These are phyloP conservation scores for Coregonus clupeaformis DNA, from an alignment of 2,113 vertebrate species.

Conservation along the genomic window DNA sequence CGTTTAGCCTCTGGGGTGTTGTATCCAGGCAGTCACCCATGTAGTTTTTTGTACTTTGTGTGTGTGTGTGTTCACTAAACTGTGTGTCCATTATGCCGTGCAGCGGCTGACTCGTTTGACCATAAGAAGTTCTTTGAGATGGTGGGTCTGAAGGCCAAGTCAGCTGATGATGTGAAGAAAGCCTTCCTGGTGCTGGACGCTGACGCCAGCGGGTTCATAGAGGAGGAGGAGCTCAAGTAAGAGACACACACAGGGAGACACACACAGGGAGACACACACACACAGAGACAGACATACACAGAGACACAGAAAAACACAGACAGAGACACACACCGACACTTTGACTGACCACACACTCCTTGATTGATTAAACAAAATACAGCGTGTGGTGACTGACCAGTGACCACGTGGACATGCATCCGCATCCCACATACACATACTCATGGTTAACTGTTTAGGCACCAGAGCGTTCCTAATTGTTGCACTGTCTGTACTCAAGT, in stretches of 20 bases:
- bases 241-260: slow-evolving; percentile 16
- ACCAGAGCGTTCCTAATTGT: neutral
- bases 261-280: neutral
- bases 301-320: no score
- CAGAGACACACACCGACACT: slow-evolving; percentile 10
- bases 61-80: neutral
- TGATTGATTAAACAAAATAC: neutral
- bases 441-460: neutral
- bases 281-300: neutral
- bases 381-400: no score
- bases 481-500: no score
- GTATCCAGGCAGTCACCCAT: no score
- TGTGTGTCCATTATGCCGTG: slow-evolving; percentile 25
- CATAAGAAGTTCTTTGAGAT: slow-evolving; percentile 81
- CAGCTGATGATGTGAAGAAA: slow-evolving; percentile 74
- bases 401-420: neutral
- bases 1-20: no score
- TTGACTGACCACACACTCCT: neutral
- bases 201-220: slow-evolving; percentile 81
- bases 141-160: slow-evolving; percentile 78
- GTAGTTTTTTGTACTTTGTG: neutral
- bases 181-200: slow-evolving; percentile 81
- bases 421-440: neutral
- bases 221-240: slow-evolving; percentile 85
- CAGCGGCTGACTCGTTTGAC: slow-evolving; percentile 79